Evolutionary conservation across 2,113 vertebrate species (phyloP), one percentile per base, ranked within the genome.

Genomic region (Serilophus lunatus): DNA sequence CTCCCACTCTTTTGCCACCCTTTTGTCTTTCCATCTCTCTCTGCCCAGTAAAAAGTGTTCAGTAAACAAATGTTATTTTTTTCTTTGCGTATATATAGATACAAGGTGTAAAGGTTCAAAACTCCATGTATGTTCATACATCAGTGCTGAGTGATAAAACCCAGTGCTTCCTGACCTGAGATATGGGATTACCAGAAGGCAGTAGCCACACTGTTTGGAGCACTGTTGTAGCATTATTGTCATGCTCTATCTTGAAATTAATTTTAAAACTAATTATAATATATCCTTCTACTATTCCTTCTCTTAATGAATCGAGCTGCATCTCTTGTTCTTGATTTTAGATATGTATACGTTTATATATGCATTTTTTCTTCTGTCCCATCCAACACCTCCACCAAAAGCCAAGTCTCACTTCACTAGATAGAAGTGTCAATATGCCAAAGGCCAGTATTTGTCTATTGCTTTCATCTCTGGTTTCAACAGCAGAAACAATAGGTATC

Each of bases 401-500:
- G 63, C 44, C 57, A 85, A 60, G 69, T 96, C 40, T 79, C 74
- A 79, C 83, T 90, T 76, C 80, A 82, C 83, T 96, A 90, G 76
- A 61, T 38, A 75, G 61, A 91, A 83, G 85, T 82, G 82, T 95
- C 86, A 91, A 74, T 92, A 93, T 97, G 83, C 75, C 40, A 92
- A 96, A 92, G 59, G 75, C 53, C 81, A 74, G 75, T 95, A 95
- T 92, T 82, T 93, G 88, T 68, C 61, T 68, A 74, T 90, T 80
- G 49, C 79, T 95, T 71, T 57, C 56, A 54, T 75, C 71, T 92
- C 81, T 93, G 61, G 83, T 97, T 94, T 96, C 77, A 93, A 71
- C 6, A 96, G 86, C 95, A 97, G 97, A 97, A 97, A 87, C 93
- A 96, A 81, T 79, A 95, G 64, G 28, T 81, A 69, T 91, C 77